These are phyloP conservation scores for Pipistrellus kuhlii DNA, from an alignment of 2,797 vertebrate species.

Conservation along the genomic window DNA sequence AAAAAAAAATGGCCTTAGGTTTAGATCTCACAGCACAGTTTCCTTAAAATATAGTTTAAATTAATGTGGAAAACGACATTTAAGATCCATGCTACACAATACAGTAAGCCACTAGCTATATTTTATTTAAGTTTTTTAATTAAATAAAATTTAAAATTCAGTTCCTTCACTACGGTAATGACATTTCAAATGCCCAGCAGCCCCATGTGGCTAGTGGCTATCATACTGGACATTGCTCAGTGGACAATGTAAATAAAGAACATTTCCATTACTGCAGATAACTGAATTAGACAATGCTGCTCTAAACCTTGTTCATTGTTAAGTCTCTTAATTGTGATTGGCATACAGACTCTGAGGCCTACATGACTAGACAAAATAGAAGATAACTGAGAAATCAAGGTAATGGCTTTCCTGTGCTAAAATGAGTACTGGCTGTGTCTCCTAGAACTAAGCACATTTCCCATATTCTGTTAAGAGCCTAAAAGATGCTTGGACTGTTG, in stretches of 20 bases:
- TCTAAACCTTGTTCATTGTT: background rate
- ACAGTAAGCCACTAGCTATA: background rate
- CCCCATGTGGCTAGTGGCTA: background rate
- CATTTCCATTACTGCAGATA: background rate
- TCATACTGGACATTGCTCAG: background rate
- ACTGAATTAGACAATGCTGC: background rate
- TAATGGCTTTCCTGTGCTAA: background rate
- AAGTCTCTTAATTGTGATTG: background rate
- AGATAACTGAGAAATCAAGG: background rate
- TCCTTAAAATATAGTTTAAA: background rate
- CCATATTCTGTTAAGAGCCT: background rate
- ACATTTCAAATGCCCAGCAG: background rate
- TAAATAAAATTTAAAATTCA: conserved; percentile 23
- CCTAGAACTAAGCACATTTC: background rate
- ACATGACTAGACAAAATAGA: background rate
- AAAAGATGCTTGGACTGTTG: background rate
- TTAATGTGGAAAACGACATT: background rate
- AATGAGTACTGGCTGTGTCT: background rate
- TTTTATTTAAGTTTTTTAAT: background rate
- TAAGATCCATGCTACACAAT: background rate
- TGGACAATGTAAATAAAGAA: background rate
- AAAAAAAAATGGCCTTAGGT: background rate
- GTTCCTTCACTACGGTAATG: background rate
- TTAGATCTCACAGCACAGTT: background rate
- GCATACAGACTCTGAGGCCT: background rate